Evolutionary conservation across 2,888 invertebrate genomes (phyloP).

Genomic region (Drosophila pseudotakahashii): DNA sequence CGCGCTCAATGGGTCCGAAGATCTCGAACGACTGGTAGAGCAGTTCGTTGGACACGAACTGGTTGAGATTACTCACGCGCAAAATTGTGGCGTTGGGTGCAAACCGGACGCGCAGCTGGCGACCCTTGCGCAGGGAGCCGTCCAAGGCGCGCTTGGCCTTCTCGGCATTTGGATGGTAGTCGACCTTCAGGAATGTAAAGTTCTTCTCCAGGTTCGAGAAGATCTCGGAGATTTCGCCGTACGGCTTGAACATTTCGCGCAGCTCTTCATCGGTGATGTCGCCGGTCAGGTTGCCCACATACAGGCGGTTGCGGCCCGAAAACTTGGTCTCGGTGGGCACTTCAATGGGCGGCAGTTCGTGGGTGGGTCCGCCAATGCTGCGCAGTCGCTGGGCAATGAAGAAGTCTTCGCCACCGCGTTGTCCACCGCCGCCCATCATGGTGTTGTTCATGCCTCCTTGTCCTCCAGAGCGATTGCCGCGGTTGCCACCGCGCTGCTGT

Average conservation of each 20-base stretch:
- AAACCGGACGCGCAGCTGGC: slow-evolving; percentile 95
- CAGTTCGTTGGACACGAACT: slow-evolving; percentile 97
- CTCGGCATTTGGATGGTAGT: slow-evolving; percentile 95
- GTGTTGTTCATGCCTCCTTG: slow-evolving; percentile 37
- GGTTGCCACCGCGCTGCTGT: slow-evolving; percentile 53
- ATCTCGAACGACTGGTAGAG: slow-evolving; percentile 94
- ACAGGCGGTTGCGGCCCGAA: slow-evolving; percentile 95
- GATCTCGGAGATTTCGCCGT: slow-evolving; percentile 95
- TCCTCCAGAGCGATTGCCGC: slow-evolving; percentile 45
- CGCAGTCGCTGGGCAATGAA: slow-evolving; percentile 89
- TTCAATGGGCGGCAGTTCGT: slow-evolving; percentile 90
- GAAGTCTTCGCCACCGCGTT: slow-evolving; percentile 85
- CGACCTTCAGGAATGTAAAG: slow-evolving; percentile 92
- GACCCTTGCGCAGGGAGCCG: slow-evolving; percentile 92
- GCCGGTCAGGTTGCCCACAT: slow-evolving; percentile 96
- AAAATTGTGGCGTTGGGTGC: slow-evolving; percentile 97
- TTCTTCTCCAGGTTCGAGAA: slow-evolving; percentile 98
- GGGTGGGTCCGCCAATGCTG: slow-evolving; percentile 89
- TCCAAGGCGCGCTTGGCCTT: slow-evolving; percentile 97
- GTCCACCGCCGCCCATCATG: slow-evolving; percentile 35
- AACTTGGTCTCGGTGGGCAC: slow-evolving; percentile 91
- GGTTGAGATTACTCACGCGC: slow-evolving; percentile 95
- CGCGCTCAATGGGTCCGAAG: slow-evolving; percentile 96
- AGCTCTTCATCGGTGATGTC: slow-evolving; percentile 96
- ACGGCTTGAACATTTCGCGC: slow-evolving; percentile 92